Percentiles rank a stretch among this genome's conserved stretches.
These are phyloP conservation scores for Pristis pectinata DNA, from an alignment of 2,797 vertebrate genomes.

Conservation along the genomic window DNA sequence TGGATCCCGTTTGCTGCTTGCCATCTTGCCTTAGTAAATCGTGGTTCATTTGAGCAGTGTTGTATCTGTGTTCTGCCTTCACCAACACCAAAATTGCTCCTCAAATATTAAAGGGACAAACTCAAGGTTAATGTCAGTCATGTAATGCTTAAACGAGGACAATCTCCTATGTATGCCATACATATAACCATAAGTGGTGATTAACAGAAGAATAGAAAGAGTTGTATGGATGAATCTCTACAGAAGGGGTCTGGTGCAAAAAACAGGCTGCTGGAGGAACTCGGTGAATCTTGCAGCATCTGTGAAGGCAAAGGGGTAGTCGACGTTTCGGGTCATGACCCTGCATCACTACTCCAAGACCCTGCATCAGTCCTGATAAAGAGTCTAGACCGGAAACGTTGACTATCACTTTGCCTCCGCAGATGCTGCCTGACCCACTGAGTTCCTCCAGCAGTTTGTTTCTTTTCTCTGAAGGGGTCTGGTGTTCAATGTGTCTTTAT, in stretches of 20 bases:
- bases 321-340: no score
- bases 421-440: no score
- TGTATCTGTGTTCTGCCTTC: background rate
- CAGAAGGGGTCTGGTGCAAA: background rate
- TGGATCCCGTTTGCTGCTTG: constrained; percentile 20
- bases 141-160: background rate
- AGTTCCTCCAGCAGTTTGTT: no score
- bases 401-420: no score
- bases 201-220: background rate
- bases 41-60: background rate
- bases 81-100: background rate
- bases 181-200: background rate
- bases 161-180: background rate
- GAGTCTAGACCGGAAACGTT: no score
- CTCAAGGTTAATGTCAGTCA: background rate
- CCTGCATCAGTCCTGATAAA: no score
- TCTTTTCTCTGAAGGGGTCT: background rate
- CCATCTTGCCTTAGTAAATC: constrained; percentile 25
- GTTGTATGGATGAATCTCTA: background rate
- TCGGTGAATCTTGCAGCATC: no score
- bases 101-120: background rate
- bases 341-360: no score
- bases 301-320: no score
- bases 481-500: background rate
- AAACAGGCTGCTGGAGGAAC: background rate